These are phyloP conservation scores for Malurus cyaneus DNA, from an alignment of 2,113 vertebrate genomes.

Conservation along the genomic window DNA sequence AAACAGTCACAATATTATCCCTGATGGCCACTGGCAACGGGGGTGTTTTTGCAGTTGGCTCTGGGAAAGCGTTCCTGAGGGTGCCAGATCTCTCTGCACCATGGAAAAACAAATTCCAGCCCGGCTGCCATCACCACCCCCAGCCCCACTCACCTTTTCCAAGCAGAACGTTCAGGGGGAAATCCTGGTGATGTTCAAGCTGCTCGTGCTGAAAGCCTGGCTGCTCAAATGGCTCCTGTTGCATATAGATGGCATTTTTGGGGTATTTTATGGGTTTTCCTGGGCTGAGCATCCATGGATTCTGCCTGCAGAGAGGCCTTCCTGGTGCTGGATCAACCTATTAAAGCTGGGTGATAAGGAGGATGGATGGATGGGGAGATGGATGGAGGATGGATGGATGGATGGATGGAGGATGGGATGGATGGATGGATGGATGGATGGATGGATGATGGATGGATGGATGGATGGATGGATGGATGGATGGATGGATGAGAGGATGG, in stretches of 20 bases:
- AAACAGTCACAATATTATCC: slow-evolving; percentile 67
- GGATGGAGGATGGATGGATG: no score
- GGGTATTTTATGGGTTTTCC: slow-evolving; percentile 23
- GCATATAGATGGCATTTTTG: slow-evolving; percentile 19
- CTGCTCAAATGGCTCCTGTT: slow-evolving; percentile 25
- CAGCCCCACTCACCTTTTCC: slow-evolving; percentile 59
- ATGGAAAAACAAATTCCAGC: slow-evolving; percentile 64
- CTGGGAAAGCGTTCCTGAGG: slow-evolving; percentile 63
- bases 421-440: no score
- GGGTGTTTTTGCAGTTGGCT: slow-evolving; percentile 68
- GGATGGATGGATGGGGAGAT: no score
- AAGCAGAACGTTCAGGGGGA: slow-evolving; percentile 50
- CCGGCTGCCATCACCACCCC: slow-evolving; percentile 12
- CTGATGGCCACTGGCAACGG: slow-evolving; percentile 58
- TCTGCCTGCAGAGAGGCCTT: neutral
- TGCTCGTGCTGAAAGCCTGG: slow-evolving; percentile 53
- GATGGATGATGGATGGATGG: no score
- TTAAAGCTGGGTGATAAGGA: neutral
- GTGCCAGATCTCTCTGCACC: slow-evolving; percentile 48
- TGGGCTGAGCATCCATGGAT: slow-evolving; percentile 16
- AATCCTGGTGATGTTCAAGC: slow-evolving; percentile 66
- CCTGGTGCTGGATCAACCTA: slow-evolving; percentile 10
- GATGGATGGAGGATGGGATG: no score
- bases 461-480: no score
- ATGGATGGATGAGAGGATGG: no score